phyloP scores from a whole-genome alignment of 2,888 invertebrate genomes.

The Sarcophaga carnaria region DNA sequence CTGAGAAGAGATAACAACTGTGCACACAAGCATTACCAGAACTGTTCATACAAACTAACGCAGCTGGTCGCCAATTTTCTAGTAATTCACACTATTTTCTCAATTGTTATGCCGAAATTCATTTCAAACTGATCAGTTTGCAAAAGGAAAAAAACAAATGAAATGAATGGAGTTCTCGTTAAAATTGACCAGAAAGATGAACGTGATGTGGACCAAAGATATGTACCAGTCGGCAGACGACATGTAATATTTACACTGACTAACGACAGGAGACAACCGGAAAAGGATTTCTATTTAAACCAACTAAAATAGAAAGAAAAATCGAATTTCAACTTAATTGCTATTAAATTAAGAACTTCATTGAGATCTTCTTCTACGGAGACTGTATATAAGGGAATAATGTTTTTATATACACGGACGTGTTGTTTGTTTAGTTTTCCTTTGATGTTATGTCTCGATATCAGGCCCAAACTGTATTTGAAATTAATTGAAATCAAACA shows the following conservation, averaged over 20 bases:
- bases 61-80: conserved; percentile 66
- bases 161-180: conserved; percentile 47
- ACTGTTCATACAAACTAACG: neutral
- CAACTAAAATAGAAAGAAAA: conserved; percentile 4
- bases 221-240: neutral
- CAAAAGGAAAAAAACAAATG: neutral
- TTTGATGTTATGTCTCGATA: neutral
- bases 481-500: conserved; percentile 55
- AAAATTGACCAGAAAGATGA: conserved; percentile 42
- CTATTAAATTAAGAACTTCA: conserved; percentile 46
- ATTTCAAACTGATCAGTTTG: conserved; percentile 7
- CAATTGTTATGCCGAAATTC: conserved; percentile 38
- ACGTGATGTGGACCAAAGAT: conserved; percentile 47
- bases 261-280: conserved; percentile 59
- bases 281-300: conserved; percentile 53
- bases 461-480: conserved; percentile 3
- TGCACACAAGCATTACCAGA: neutral
- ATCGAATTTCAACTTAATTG: conserved; percentile 33
- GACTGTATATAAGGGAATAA: conserved; percentile 1
- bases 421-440: conserved; percentile 3
- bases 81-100: conserved; percentile 61
- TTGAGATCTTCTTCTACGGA: conserved; percentile 6
- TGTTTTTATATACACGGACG: conserved; percentile 53
- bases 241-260: conserved; percentile 60
- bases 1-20: conserved; percentile 29